These are phyloP conservation scores for Theonella swinhoei DNA, from an alignment of 37 sponge, comb jelly and placozoan genomes.

Conservation along the genomic window DNA sequence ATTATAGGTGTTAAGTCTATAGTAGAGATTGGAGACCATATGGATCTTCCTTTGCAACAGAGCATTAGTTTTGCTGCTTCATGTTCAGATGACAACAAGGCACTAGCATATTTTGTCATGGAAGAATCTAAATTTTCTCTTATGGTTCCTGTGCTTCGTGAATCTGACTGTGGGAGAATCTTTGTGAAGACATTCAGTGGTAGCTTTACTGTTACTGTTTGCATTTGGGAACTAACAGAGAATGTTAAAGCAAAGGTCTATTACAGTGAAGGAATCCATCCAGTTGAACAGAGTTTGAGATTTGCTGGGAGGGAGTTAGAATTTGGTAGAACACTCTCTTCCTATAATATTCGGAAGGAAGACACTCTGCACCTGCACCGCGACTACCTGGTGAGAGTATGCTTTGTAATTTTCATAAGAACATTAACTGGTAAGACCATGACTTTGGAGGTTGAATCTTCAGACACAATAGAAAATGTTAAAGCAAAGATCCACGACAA, in stretches of 20 bases:
- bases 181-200: constrained; percentile 97
- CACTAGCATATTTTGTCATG: too few species aligned
- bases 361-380: neutral
- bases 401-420: constrained; percentile 96
- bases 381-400: neutral
- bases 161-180: too few species aligned
- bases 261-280: constrained; percentile 98
- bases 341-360: neutral
- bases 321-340: neutral
- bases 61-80: too few species aligned
- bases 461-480: constrained; percentile 96
- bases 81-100: too few species aligned
- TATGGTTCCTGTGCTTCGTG: too few species aligned
- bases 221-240: constrained; percentile 90
- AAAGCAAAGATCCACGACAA: constrained; percentile 99
- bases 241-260: constrained; percentile 98
- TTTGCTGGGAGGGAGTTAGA: constrained; percentile 95
- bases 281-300: constrained; percentile 95
- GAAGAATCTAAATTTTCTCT: too few species aligned
- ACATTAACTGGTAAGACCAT: constrained; percentile 98
- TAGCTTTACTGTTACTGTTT: constrained; percentile 98
- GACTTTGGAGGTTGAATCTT: constrained; percentile 97
- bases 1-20: too few species aligned
- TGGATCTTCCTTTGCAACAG: too few species aligned
- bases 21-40: too few species aligned